Percentiles rank a stretch among this genome's conserved stretches.
phyloP scores from a whole-genome alignment of 2,888 invertebrate species.

The Glyphotaelius pellucidus region DNA sequence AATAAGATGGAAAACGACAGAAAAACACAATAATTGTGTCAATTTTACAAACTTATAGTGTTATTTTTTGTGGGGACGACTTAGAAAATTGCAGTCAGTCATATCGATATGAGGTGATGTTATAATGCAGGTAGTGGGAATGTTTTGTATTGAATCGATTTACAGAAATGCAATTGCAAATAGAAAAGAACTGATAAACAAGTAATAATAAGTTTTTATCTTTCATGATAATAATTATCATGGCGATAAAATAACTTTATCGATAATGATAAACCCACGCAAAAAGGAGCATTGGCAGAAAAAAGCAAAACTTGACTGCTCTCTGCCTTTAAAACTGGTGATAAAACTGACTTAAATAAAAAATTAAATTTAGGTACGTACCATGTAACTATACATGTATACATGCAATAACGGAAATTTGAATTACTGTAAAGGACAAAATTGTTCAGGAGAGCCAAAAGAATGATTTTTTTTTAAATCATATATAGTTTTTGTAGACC shows the following conservation, averaged over 20 bases:
- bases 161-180: background rate
- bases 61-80: too few relatives aligned
- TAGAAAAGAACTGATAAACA: background rate
- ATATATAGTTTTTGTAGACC: too few relatives aligned
- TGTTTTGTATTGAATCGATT: background rate
- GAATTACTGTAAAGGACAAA: too few relatives aligned
- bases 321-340: background rate
- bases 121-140: background rate
- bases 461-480: too few relatives aligned
- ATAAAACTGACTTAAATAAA: background rate
- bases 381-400: too few relatives aligned
- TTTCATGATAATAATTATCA: background rate
- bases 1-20: background rate
- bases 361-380: too few relatives aligned
- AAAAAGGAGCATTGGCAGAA: background rate
- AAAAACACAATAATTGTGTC: background rate
- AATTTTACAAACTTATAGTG: too few relatives aligned
- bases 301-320: background rate
- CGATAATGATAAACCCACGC: background rate
- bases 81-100: too few relatives aligned
- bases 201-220: background rate
- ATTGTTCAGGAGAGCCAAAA: too few relatives aligned
- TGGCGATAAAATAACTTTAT: background rate
- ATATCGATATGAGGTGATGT: background rate
- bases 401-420: too few relatives aligned